Base-by-base conservation (phyloP, 1,140 invertebrate species). In the Bicyclus anynana region DNA sequence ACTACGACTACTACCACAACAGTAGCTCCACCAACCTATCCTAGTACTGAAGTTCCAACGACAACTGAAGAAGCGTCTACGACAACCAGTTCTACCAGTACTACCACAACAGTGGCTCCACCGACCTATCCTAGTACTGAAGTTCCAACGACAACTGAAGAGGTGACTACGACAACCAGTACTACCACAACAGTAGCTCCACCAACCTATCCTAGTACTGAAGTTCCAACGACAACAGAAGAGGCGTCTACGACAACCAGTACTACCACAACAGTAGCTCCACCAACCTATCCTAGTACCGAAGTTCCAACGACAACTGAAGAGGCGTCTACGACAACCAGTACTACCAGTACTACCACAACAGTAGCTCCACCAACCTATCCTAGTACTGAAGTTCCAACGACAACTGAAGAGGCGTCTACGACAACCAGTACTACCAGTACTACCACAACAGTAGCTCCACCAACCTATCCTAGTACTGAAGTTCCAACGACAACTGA, bases 1-100 rank as follows among this genome's bases (percentile, higher is more conserved):
- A n/a, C 51, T 20, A 52, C 46, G 2, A 35, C 33, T 18, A 58
- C 53, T 20, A 71, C 53, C 37, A 42, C 55, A 14, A 37, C 9
- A 2, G 6, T 48, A 13, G 33, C 59, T 7, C 49, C 33, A 17
- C 12, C 33, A 5, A n/a, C 33, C 33, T 1, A 5, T 5, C 12
- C 33, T 14, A 6, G 10, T 13, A 37, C 33, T n/a, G n/a, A n/a
- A 14, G 5, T n/a, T 10, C 10, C 33, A 37, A 13, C 33, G 0
- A 55, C 49, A 0, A 56, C 51, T 27, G 37, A 10, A 14, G 14
- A 29, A 35, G 37, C 59, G 16, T 57, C 46, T 14, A 52, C 46
- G 1, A 50, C 53, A 18, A 44, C 60, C 5, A 21, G 2, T 7
- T 37, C 38, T n/a, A n/a, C n/a, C n/a, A n/a, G n/a, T 10, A n/a